Evolutionary conservation across 2,888 invertebrate genomes (phyloP), one percentile per base, ranked within the genome.

Genomic region (Athalia cordata): DNA sequence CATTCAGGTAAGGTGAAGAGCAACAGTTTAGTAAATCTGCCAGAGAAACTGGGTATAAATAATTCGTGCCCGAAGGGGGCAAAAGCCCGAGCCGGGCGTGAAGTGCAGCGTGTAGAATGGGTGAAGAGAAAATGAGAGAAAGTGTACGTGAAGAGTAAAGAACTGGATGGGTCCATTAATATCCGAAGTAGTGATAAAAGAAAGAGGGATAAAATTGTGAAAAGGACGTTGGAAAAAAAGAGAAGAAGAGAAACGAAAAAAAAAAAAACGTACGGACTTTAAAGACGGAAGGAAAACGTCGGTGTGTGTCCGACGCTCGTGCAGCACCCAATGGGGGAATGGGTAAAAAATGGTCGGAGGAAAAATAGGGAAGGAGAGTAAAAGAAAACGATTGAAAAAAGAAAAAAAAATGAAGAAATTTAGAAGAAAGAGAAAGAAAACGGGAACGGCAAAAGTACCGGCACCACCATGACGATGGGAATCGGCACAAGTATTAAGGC

Each of bases 151-250:
- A 29, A 29, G 74, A 75, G 77, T 67, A 47, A 50, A 57, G 29
- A 52, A 55, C 66, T 7, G 66, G 13, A 57, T 43, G 47, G 62
- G 82, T 84, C 85, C 83, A 85, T 85, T 83, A 84, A 84, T 84
- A 85, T 82, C 82, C 80, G 52, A 78, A 79, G 68, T 79, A 78
- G 79, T 65, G 79, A 77, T 59, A 78, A 67, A 81, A 79, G 76
- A 80, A 78, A 52, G 78, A 74, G 47, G 47, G 79, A 70, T 13
- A 66, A 52, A 72, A 66, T 43, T 29, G 61, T 43, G 59, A n/a
- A 5, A n/a, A 5, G 55, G 45, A 62, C 43, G 45, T 45, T 52
- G 55, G 9, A 15, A 65, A 72, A 15, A 65, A 72, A 76, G 77
- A 59, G 76, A 64, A 64, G 62, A 77, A 77, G 79, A 77, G 77